Conservation (phyloP, 92 coral and sea anemone species). For the Umimayanthus kanabou region DNA sequence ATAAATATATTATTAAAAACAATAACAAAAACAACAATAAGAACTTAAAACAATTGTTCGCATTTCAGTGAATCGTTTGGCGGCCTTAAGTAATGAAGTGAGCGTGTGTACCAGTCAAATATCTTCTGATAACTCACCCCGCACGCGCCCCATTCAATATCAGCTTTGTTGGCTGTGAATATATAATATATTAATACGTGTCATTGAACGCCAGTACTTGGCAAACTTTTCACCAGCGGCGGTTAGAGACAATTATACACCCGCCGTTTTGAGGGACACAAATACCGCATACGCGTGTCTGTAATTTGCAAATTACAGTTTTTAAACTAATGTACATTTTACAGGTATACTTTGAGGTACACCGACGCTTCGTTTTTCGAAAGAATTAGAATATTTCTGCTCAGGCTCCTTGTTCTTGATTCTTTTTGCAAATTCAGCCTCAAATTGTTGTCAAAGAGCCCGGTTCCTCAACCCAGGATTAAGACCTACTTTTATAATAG, state of each 20-base stretch:
- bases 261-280: neutral
- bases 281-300: neutral
- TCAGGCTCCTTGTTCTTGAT: too few species aligned
- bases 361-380: too few species aligned
- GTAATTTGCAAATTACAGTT: neutral
- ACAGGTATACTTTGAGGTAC: neutral
- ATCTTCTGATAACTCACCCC: neutral
- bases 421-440: too few species aligned
- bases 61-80: too few species aligned
- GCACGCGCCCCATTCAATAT: slow-evolving; percentile 21
- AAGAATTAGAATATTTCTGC: too few species aligned
- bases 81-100: neutral
- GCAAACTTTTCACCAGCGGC: neutral
- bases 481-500: too few species aligned
- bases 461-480: too few species aligned
- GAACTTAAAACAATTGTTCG: neutral
- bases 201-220: neutral
- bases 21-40: slow-evolving; percentile 16
- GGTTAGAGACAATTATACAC: neutral
- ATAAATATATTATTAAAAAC: neutral
- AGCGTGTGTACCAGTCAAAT: slow-evolving; percentile 6
- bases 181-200: too few species aligned
- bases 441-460: too few species aligned
- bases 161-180: neutral
- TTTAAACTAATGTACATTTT: neutral